phyloP scores from a whole-genome alignment of 2,888 invertebrate species.

The Chalcis sispes region DNA sequence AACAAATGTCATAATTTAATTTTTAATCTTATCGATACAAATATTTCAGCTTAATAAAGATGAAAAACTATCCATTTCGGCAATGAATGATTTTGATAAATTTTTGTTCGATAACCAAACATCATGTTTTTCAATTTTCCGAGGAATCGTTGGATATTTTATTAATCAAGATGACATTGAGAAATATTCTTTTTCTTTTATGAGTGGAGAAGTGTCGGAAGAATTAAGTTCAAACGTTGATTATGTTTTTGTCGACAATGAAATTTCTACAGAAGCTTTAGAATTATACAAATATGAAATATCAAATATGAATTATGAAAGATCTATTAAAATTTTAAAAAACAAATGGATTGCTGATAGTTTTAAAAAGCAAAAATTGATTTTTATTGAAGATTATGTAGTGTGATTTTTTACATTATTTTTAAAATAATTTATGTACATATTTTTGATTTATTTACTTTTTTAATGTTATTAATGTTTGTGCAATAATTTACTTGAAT shows the following conservation, averaged over 20 bases:
- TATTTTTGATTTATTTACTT: background rate
- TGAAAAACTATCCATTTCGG: conserved; percentile 21
- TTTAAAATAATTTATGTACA: background rate
- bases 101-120: conserved; percentile 63
- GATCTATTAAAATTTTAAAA: conserved; percentile 60
- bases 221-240: conserved; percentile 63
- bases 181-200: conserved; percentile 66
- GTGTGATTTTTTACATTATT: conserved; percentile 28
- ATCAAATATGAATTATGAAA: background rate
- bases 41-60: conserved; percentile 57
- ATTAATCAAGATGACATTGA: conserved; percentile 59
- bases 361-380: conserved; percentile 60
- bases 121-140: conserved; percentile 68
- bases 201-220: conserved; percentile 65
- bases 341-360: conserved; percentile 69
- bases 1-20: background rate
- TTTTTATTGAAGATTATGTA: conserved; percentile 62
- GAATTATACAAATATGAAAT: background rate
- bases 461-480: background rate
- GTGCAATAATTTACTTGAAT: background rate
- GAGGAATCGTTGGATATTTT: conserved; percentile 68
- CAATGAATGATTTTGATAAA: conserved; percentile 62
- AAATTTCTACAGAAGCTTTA: conserved; percentile 11
- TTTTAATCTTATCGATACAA: background rate
- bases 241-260: conserved; percentile 64